These are phyloP conservation scores for Artibeus lituratus DNA, from an alignment of 2,797 vertebrate genomes.

Conservation along the genomic window DNA sequence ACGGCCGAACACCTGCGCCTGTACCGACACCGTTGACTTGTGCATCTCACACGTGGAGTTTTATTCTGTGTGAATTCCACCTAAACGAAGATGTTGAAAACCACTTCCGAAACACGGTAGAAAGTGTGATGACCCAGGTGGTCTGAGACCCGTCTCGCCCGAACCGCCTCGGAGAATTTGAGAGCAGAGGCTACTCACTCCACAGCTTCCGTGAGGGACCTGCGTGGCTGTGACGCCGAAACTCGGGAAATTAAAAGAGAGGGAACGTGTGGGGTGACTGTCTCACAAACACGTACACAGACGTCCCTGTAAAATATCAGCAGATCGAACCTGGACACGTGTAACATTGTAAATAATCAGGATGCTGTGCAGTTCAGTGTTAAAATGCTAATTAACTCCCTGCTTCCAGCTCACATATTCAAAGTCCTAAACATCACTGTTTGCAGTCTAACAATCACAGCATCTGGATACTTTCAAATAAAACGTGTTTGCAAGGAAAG, in stretches of 20 bases:
- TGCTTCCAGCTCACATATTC: neutral
- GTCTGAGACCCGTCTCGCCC: neutral
- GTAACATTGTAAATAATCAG: neutral
- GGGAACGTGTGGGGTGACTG: no score
- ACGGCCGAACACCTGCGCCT: rapidly evolving
- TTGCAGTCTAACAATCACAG: neutral
- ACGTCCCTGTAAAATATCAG: neutral
- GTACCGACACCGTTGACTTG: rapidly evolving
- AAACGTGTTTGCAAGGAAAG: neutral
- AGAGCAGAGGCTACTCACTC: neutral
- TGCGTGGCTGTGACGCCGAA: rapidly evolving
- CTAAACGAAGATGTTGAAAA: neutral
- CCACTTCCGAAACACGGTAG: no score
- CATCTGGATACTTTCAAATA: neutral
- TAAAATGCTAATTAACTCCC: neutral
- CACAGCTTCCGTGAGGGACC: neutral
- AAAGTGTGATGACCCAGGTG: no score
- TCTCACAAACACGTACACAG: neutral
- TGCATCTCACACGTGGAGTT: neutral
- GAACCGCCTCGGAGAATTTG: neutral
- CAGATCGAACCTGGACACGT: rapidly evolving
- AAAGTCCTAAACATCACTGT: rapidly evolving
- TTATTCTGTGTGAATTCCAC: no score
- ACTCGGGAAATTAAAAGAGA: neutral
- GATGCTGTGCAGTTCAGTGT: neutral